Conservation (phyloP, 1,140 invertebrate genomes). For the Ooceraea biroi region DNA sequence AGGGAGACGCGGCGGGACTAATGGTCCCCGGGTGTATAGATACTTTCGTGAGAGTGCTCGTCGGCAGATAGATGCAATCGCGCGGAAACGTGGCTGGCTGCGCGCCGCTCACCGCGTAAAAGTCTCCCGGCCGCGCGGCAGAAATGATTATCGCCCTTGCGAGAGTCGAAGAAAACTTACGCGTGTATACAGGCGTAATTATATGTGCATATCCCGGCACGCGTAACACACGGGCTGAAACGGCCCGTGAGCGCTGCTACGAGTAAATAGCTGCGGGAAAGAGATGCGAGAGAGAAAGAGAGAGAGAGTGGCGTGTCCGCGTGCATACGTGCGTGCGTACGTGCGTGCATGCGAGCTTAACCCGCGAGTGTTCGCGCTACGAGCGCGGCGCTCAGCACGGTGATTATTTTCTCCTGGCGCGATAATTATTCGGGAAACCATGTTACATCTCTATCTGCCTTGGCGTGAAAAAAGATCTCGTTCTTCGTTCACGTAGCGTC, state of each 20-base stretch:
- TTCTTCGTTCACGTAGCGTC: no score
- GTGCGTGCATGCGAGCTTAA: background rate
- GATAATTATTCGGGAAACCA: slow-evolving; percentile 44
- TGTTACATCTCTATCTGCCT: slow-evolving; percentile 36
- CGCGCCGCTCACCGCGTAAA: slow-evolving; percentile 33
- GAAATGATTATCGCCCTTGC: slow-evolving; percentile 65
- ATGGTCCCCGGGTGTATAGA: slow-evolving; percentile 35
- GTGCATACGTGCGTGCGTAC: slow-evolving; percentile 27
- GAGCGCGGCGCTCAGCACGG: slow-evolving; percentile 1
- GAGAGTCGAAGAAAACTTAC: slow-evolving; percentile 65
- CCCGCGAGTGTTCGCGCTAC: slow-evolving; percentile 25
- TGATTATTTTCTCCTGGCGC: slow-evolving; percentile 49
- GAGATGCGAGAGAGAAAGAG: background rate
- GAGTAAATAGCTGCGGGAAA: slow-evolving; percentile 68
- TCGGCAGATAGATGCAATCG: slow-evolving; percentile 58
- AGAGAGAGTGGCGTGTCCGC: slow-evolving; percentile 23
- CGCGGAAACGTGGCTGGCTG: slow-evolving; percentile 59
- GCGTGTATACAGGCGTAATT: slow-evolving; percentile 71
- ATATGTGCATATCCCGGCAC: slow-evolving; percentile 68
- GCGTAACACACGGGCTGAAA: slow-evolving; percentile 65
- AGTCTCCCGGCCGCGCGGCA: slow-evolving; percentile 39
- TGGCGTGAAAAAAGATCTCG: background rate
- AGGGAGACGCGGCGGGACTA: slow-evolving; percentile 46
- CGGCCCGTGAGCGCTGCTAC: slow-evolving; percentile 63
- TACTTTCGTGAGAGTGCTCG: slow-evolving; percentile 50